phyloP scores from a whole-genome alignment of 1,140 invertebrate genomes.

The Kradibia gibbosae region DNA sequence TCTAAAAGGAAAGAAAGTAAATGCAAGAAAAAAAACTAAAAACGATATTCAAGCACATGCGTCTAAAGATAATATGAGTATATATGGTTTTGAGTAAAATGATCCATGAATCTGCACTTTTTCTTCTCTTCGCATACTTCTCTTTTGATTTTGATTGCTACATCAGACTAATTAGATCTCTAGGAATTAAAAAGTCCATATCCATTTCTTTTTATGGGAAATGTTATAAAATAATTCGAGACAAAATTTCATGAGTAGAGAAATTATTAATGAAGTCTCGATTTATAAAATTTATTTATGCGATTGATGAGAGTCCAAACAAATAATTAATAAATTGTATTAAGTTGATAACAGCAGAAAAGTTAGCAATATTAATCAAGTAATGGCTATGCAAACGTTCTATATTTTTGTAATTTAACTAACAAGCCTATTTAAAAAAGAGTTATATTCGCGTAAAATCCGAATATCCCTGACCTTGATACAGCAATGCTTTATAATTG shows the following conservation, averaged over 20 bases:
- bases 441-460: background rate
- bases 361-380: no score
- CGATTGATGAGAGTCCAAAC: no score
- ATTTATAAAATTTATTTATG: no score
- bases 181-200: no score
- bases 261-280: no score
- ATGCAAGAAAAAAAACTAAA: slow-evolving; percentile 16
- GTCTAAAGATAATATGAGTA: slow-evolving; percentile 11
- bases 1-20: slow-evolving; percentile 31
- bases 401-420: background rate
- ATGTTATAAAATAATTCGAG: no score
- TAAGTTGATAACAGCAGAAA: no score
- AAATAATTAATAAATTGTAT: no score
- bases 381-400: background rate
- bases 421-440: background rate
- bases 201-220: no score
- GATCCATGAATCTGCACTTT: background rate
- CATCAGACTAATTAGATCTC: no score
- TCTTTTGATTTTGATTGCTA: no score
- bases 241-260: no score
- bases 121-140: background rate
- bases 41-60: background rate
- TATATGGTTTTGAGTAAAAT: slow-evolving; percentile 10
- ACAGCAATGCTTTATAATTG: background rate
- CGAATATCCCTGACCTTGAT: background rate